Conservation (phyloP, 2,888 invertebrate species). For the Scaptomyza cyrtandrae region DNA sequence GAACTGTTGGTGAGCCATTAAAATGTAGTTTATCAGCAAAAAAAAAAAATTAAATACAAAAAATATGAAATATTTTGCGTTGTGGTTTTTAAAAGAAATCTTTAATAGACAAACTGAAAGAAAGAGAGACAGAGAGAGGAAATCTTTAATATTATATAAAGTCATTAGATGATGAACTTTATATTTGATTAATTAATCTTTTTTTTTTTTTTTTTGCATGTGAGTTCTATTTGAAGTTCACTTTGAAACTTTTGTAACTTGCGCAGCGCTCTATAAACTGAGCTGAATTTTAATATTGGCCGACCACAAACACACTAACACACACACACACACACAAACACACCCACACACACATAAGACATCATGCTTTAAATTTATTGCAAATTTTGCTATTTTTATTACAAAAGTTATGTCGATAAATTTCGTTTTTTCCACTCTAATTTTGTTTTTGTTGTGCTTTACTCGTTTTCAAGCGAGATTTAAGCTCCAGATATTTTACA, state of each 20-base stretch:
- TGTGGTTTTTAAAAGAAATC: background rate
- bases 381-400: conserved; percentile 69
- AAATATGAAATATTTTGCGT: background rate
- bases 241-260: conserved; percentile 11
- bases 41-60: conserved; percentile 1
- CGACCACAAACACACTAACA: background rate
- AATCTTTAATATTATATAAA: conserved; percentile 15
- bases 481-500: conserved; percentile 45
- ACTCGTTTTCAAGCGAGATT: conserved; percentile 35
- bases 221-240: conserved; percentile 17
- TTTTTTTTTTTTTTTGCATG: conserved; percentile 1
- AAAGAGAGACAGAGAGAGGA: too few relatives aligned
- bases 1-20: conserved; percentile 57
- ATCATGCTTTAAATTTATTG: conserved; percentile 57
- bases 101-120: background rate
- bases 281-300: conserved; percentile 48
- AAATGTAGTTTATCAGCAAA: conserved; percentile 52
- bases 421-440: conserved; percentile 14
- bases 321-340: conserved; percentile 2
- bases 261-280: conserved; percentile 41
- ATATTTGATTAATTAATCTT: conserved; percentile 45
- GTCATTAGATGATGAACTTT: conserved; percentile 36
- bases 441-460: conserved; percentile 5
- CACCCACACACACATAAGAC: conserved; percentile 16
- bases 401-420: conserved; percentile 45